Conservation (phyloP, 1,140 invertebrate species). For the Plodia interpunctella region DNA sequence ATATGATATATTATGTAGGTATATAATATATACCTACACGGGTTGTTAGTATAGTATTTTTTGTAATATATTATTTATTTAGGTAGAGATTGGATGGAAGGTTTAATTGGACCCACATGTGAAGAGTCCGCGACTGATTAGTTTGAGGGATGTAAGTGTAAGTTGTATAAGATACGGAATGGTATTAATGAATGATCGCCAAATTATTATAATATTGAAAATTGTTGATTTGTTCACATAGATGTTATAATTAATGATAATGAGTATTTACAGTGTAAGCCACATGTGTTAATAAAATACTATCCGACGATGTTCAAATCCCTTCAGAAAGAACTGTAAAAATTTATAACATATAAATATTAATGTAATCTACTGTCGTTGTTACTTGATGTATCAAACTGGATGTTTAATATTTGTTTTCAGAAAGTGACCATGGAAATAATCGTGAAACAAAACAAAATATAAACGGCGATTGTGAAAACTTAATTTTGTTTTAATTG, state of each 20-base stretch:
- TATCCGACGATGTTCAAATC: slow-evolving; percentile 63
- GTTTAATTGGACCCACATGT: slow-evolving; percentile 61
- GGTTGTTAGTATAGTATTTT: slow-evolving; percentile 66
- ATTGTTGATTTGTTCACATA: slow-evolving; percentile 61
- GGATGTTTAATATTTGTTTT: slow-evolving; percentile 66
- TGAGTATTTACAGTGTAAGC: slow-evolving; percentile 26
- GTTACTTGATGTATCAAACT: slow-evolving; percentile 65
- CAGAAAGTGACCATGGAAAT: slow-evolving; percentile 48
- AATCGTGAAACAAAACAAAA: slow-evolving; percentile 57
- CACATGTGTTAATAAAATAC: slow-evolving; percentile 17
- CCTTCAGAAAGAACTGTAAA: slow-evolving; percentile 28
- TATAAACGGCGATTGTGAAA: slow-evolving; percentile 69
- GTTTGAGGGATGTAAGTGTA: slow-evolving; percentile 67
- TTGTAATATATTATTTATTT: slow-evolving; percentile 75
- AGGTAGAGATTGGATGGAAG: slow-evolving; percentile 54
- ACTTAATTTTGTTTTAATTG: slow-evolving; percentile 38
- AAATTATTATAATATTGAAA: slow-evolving; percentile 65
- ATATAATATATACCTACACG: slow-evolving; percentile 55
- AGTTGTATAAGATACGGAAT: slow-evolving; percentile 65
- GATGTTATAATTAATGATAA: slow-evolving; percentile 46
- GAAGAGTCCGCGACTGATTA: slow-evolving; percentile 70
- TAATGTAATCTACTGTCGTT: slow-evolving; percentile 61
- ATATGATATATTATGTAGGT: slow-evolving; percentile 18
- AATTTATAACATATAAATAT: slow-evolving; percentile 45
- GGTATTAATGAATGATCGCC: slow-evolving; percentile 70